Evolutionary conservation across 2,888 invertebrate genomes (phyloP).

Genomic region (Nineta flava): DNA sequence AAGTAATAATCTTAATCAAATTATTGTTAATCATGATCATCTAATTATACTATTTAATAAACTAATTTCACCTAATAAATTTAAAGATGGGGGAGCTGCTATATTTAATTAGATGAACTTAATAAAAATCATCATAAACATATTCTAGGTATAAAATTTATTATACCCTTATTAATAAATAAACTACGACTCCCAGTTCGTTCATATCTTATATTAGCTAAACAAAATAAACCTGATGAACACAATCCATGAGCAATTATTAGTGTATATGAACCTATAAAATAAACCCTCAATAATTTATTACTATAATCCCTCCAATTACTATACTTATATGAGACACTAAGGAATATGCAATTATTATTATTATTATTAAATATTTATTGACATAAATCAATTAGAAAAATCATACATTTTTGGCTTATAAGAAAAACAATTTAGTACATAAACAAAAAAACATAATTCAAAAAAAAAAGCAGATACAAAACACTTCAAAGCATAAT

Average conservation of each 20-base stretch:
- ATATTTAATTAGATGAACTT: slow-evolving; percentile 44
- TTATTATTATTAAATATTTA: too few relatives aligned
- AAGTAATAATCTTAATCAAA: slow-evolving; percentile 37
- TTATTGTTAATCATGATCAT: slow-evolving; percentile 32
- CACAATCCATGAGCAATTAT: slow-evolving; percentile 40
- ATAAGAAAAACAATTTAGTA: too few relatives aligned
- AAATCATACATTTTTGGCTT: too few relatives aligned
- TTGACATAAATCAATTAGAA: too few relatives aligned
- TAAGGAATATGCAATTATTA: slow-evolving; percentile 63
- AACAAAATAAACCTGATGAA: slow-evolving; percentile 34
- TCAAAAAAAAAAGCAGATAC: too few relatives aligned
- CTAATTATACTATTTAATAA: slow-evolving; percentile 41
- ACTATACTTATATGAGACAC: slow-evolving; percentile 53
- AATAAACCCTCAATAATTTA: slow-evolving; percentile 35
- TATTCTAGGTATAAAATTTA: slow-evolving; percentile 40
- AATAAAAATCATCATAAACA: slow-evolving; percentile 50
- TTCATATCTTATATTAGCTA: slow-evolving; percentile 47
- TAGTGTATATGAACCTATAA: slow-evolving; percentile 35
- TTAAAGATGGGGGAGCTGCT: slow-evolving; percentile 47
- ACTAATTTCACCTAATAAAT: slow-evolving; percentile 49
- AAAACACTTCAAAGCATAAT: too few relatives aligned
- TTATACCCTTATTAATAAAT: slow-evolving; percentile 44
- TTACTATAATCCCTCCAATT: slow-evolving; percentile 37
- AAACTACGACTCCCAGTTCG: slow-evolving; percentile 23
- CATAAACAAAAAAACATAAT: too few relatives aligned